Conservation (phyloP, 2,113 vertebrate genomes). For the Amphiprion percula region DNA sequence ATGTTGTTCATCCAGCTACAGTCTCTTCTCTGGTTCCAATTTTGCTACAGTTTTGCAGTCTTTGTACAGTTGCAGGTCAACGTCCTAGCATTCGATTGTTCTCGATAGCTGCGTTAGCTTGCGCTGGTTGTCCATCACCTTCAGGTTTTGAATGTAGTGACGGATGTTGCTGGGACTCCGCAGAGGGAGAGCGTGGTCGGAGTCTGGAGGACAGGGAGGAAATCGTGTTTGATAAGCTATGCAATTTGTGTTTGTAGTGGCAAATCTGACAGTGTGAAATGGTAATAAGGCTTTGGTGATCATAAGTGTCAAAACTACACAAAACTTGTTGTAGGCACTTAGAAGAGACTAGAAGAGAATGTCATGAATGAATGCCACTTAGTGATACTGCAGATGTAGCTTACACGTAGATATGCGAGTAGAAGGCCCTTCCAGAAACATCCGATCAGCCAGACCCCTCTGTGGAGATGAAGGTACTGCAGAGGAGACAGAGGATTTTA, state of each 20-base stretch:
- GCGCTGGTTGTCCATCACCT: constrained; percentile 93
- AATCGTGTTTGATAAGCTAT: background rate
- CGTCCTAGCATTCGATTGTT: constrained; percentile 83
- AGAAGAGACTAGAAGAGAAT: too few relatives aligned
- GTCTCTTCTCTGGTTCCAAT: background rate
- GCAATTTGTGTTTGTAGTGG: background rate
- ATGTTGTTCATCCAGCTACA: constrained; percentile 10
- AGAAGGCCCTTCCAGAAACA: constrained; percentile 88
- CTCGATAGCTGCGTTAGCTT: constrained; percentile 91
- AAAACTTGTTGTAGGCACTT: too few relatives aligned
- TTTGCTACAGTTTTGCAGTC: constrained; percentile 20
- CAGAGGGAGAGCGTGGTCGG: constrained; percentile 87
- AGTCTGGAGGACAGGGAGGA: constrained; percentile 80
- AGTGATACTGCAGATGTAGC: constrained; percentile 41
- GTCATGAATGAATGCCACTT: background rate
- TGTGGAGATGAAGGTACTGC: constrained; percentile 92
- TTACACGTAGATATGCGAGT: constrained; percentile 90
- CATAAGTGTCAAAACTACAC: too few relatives aligned
- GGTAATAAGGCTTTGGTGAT: background rate
- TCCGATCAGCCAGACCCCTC: constrained; percentile 89
- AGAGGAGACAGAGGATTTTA: constrained; percentile 5
- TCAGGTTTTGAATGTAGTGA: constrained; percentile 91
- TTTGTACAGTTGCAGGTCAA: background rate
- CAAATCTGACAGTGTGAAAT: background rate
- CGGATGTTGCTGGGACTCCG: constrained; percentile 85